Evolutionary conservation across 2,888 invertebrate species (phyloP).

Genomic region (Lacanobia wlatinum): DNA sequence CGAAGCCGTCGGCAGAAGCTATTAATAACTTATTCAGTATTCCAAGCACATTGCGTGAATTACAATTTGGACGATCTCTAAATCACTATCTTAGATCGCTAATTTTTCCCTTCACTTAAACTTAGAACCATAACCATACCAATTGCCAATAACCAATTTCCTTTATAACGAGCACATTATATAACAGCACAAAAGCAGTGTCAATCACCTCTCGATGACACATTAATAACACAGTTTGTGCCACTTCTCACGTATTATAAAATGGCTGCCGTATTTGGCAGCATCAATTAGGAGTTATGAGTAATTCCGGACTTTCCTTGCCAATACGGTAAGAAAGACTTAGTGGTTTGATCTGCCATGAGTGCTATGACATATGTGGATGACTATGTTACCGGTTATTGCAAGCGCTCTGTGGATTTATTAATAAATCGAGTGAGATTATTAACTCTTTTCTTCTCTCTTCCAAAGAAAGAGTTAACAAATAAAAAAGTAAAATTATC

Average conservation of each 20-base stretch:
- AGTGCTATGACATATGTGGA: no score
- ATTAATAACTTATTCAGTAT: no score
- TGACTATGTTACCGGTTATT: no score
- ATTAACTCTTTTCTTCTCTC: no score
- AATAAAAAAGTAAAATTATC: no score
- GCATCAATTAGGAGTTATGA: slow-evolving; percentile 31
- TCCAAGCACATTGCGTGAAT: no score
- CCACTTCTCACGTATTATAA: slow-evolving; percentile 30
- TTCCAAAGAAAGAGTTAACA: no score
- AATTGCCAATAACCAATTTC: neutral
- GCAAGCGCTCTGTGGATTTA: no score
- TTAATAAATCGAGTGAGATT: no score
- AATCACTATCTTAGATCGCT: neutral
- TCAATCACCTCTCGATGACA: slow-evolving; percentile 50
- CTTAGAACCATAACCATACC: neutral
- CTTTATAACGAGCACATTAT: slow-evolving; percentile 10
- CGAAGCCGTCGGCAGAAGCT: no score
- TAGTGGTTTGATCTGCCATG: neutral
- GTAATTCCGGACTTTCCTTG: slow-evolving; percentile 8
- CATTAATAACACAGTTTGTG: slow-evolving; percentile 35
- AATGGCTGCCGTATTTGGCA: slow-evolving; percentile 22
- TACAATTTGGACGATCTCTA: no score
- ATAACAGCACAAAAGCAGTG: slow-evolving; percentile 29
- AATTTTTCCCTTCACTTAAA: neutral
- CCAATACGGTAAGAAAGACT: neutral